Evolutionary conservation across 2,888 invertebrate species (phyloP).

Genomic region (Cryptocheilus praepositus): DNA sequence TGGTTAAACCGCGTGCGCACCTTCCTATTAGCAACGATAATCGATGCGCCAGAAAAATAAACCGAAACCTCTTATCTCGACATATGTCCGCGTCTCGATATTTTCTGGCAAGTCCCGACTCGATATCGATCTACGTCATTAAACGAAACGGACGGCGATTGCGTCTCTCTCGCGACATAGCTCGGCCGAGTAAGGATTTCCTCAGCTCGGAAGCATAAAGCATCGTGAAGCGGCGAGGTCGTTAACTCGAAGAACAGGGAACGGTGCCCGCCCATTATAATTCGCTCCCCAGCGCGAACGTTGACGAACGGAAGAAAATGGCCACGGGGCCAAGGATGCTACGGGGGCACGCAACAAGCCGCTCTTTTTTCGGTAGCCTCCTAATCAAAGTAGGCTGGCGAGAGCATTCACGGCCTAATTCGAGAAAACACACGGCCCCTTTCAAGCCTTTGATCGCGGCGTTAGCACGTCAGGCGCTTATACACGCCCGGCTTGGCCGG

Average conservation of each 20-base stretch:
- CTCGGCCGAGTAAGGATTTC: too few relatives aligned
- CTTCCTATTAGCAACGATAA: too few relatives aligned
- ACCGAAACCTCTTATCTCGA: too few relatives aligned
- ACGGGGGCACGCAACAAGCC: slow-evolving; percentile 58
- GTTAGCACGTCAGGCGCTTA: slow-evolving; percentile 47
- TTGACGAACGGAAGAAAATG: slow-evolving; percentile 12
- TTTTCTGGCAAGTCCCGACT: too few relatives aligned
- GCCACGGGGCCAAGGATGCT: slow-evolving; percentile 36
- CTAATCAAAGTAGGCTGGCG: slow-evolving; percentile 64
- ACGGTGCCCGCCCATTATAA: background rate
- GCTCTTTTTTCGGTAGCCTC: slow-evolving; percentile 61
- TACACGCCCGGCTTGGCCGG: slow-evolving; percentile 25
- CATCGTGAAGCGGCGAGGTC: background rate
- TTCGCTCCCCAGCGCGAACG: background rate
- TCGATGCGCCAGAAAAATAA: too few relatives aligned
- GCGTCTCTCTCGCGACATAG: too few relatives aligned
- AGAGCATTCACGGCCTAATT: slow-evolving; percentile 69
- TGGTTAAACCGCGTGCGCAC: too few relatives aligned
- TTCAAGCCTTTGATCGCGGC: slow-evolving; percentile 58
- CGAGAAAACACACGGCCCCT: slow-evolving; percentile 67
- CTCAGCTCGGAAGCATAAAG: background rate
- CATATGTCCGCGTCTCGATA: too few relatives aligned
- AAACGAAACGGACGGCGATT: too few relatives aligned
- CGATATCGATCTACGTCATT: too few relatives aligned
- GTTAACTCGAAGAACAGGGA: slow-evolving; percentile 4